Base-by-base conservation (phyloP, 2,797 vertebrate genomes). In the Chelidonichthys spinosus region DNA sequence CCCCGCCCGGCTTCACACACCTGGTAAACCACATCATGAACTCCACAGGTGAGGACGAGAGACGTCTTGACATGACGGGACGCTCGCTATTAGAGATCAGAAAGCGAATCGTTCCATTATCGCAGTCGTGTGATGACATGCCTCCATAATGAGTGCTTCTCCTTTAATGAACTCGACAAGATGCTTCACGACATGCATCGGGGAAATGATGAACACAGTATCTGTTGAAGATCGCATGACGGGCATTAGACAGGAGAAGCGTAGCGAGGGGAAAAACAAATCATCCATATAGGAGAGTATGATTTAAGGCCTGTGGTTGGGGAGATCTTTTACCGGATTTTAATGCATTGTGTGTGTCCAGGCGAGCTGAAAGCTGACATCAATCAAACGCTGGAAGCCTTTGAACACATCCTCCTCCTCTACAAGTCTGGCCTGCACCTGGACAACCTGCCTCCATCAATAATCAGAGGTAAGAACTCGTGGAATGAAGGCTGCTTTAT, bases 401-500 rank as follows among this genome's bases (percentile, higher is more conserved):
- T 98, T 93, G 95, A 97, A 92, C 93, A 94, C 47, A 90, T 97
- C 90, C 95, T 97, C 82, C 91, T 92, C 84, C 88, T 96, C 46
- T 98, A 97, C 93, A 95, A 95, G 87, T 96, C 96, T 85, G 97
- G 96, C 78, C 90, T 95, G 83, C 95, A 97, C 91, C 93, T 96
- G 76, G 95, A 95, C 81, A 94, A 94, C 82, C 53, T 93, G 74
- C 84, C 92, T 72, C 78, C 91, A 81, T 94, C 93, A 70, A 78
- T 91, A 90, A 90, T 95, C 82, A 93, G 91, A 94, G 96, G 96
- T 97, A 94, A 73, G 84, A 58, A 59, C 78, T 78, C 0, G 4
- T 70, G 68, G 74, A 81, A 85, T 76, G 54, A 86, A 82, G 35
- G 73, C 73, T 72, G 63, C 74, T 85, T 84, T 84, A 73, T 62